These are phyloP conservation scores for Apodemia duryi DNA, from an alignment of 2,888 invertebrate species.

Conservation along the genomic window DNA sequence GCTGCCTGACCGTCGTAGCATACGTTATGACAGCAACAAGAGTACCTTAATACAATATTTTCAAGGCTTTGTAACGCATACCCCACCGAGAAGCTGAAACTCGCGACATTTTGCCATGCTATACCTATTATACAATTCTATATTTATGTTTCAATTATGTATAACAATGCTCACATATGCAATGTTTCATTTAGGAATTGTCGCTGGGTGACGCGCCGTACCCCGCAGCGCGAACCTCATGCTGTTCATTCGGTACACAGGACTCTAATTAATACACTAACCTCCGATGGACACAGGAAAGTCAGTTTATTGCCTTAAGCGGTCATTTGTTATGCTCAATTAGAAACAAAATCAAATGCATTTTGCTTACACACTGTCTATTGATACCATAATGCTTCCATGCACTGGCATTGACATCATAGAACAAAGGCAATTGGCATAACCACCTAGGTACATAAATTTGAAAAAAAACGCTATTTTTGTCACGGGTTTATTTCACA, in stretches of 20 bases:
- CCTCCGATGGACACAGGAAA: constrained; percentile 49
- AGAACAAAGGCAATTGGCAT: too few relatives aligned
- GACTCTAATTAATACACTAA: constrained; percentile 77
- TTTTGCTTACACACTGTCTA: background rate
- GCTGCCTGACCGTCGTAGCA: too few relatives aligned
- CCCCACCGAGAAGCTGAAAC: too few relatives aligned
- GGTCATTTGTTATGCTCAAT: constrained; percentile 1
- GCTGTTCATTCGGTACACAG: constrained; percentile 69
- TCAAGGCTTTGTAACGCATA: too few relatives aligned
- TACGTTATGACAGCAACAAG: too few relatives aligned
- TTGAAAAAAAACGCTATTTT: too few relatives aligned
- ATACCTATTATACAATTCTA: background rate
- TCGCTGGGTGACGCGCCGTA: constrained; percentile 31
- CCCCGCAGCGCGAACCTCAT: constrained; percentile 49
- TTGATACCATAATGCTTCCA: background rate
- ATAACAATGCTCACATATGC: constrained; percentile 54
- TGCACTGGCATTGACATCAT: too few relatives aligned
- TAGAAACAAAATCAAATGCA: background rate
- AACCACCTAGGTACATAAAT: too few relatives aligned
- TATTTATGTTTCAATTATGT: constrained; percentile 13
- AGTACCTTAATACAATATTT: too few relatives aligned
- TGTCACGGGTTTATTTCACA: too few relatives aligned
- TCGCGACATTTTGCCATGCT: too few relatives aligned
- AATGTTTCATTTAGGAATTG: constrained; percentile 35
- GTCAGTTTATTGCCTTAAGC: constrained; percentile 19